Base-by-base conservation (phyloP, 2,888 invertebrate species). In the Aspidiotus rigidus region DNA sequence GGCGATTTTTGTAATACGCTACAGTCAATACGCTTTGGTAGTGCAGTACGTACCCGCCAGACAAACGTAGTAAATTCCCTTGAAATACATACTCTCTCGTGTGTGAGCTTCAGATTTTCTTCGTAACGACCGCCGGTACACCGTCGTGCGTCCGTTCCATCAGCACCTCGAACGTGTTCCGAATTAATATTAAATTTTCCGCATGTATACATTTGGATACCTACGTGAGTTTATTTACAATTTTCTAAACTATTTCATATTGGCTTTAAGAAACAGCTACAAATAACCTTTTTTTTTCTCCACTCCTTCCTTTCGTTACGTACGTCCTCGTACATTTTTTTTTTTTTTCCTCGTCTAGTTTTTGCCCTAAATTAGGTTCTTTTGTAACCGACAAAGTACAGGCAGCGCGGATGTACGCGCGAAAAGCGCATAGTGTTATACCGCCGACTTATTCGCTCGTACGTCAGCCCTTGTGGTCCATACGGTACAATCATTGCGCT, bases 131-230 rank as follows among this genome's bases (percentile, higher is more conserved):
- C 49, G 49, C n/a, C 49, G 49, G 49, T 49, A 13, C n/a, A n/a
- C 49, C 49, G 49, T 49, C 49, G 49, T 49, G 11, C 49, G 49
- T 49, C 59, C 39, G 39, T 59, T 59, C 28, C 28, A 17, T 13
- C 13, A 59, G 59, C 8, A 28, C 17, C 16, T 17, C 16, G 28
- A 39, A 59, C 59, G 59, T 59, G 59, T 59, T 59, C 59, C 28
- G 59, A 59, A 59, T 59, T 59, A 59, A 59, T 59, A 59, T 59
- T 59, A 59, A 59, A 59, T 59, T 59, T 59, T 59, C 59, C 59
- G 59, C 59, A 39, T 59, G 28, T 59, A 59, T 17, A 56, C 59
- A 59, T 59, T 59, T 39, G 59, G 59, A 59, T 59, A 59, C 39
- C 59, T 59, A 59, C 59, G 59, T 59, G 59, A 59, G 59, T 39